Percentiles rank a stretch among this genome's conserved stretches.
phyloP scores from a whole-genome alignment of 2,797 vertebrate genomes.

The Lindbergichthys nudifrons region DNA sequence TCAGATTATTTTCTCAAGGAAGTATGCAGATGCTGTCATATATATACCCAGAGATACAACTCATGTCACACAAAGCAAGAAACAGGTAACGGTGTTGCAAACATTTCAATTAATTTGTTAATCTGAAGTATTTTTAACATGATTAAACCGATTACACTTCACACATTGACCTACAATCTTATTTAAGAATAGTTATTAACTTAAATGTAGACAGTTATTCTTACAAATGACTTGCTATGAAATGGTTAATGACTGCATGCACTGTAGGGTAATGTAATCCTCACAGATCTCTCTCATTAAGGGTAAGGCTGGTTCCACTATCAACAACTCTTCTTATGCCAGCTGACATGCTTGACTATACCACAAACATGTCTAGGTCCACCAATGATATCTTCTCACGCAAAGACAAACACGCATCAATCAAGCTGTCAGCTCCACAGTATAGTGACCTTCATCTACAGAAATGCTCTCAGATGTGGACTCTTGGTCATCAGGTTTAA shows the following conservation, averaged over 20 bases:
- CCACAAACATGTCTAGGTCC: constrained; percentile 60
- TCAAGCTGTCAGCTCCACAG: constrained; percentile 69
- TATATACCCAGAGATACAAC: constrained; percentile 12
- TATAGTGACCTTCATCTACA: constrained; percentile 50
- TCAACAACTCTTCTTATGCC: constrained; percentile 71
- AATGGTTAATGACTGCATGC: constrained; percentile 11
- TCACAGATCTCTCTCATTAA: constrained; percentile 17
- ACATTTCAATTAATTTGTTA: constrained; percentile 6
- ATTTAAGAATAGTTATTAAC: neutral
- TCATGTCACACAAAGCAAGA: constrained; percentile 3
- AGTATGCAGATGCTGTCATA: constrained; percentile 52
- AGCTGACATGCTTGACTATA: constrained; percentile 63
- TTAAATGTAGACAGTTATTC: constrained; percentile 13
- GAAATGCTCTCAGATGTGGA: constrained; percentile 57
- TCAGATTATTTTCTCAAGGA: constrained; percentile 50
- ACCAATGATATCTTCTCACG: constrained; percentile 78
- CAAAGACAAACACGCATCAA: constrained; percentile 80
- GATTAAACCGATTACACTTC: constrained; percentile 3
- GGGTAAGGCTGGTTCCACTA: constrained; percentile 53
- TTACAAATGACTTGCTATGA: constrained; percentile 9
- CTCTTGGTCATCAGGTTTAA: constrained; percentile 55
- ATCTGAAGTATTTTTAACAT: neutral
- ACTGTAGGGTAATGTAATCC: neutral
- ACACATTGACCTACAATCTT: neutral
- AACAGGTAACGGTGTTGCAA: constrained; percentile 16